Conservation (phyloP, 2,113 vertebrate genomes). For the Puma concolor region DNA sequence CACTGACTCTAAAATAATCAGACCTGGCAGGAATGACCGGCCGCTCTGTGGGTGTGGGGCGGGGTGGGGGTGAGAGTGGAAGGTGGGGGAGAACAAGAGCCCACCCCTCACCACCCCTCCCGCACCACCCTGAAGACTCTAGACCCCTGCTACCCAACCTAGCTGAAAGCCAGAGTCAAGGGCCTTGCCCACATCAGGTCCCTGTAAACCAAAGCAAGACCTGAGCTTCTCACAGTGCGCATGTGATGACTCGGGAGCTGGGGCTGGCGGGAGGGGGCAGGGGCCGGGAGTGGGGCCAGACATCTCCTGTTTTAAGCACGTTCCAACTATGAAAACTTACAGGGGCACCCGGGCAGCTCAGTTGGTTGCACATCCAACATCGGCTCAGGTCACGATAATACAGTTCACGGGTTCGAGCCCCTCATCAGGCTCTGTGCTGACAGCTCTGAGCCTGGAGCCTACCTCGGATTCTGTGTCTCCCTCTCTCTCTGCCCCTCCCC, state of each 20-base stretch:
- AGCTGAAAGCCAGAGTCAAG: neutral
- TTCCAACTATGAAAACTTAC: neutral
- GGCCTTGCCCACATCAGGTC: neutral
- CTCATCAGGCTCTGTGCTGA: no score
- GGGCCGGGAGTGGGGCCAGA: rapidly evolving
- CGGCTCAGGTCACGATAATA: no score
- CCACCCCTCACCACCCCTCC: rapidly evolving
- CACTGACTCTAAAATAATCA: neutral
- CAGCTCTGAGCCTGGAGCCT: no score
- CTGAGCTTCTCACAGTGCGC: neutral
- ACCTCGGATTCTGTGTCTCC: no score
- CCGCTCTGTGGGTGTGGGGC: rapidly evolving
- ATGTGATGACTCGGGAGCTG: rapidly evolving
- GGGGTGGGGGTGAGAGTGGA: rapidly evolving
- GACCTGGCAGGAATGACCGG: neutral
- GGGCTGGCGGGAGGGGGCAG: rapidly evolving
- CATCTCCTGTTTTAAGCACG: neutral
- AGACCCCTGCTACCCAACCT: neutral
- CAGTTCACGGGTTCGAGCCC: no score
- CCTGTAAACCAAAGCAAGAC: neutral
- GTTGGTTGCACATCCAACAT: no score
- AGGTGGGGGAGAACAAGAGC: neutral
- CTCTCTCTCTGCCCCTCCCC: no score
- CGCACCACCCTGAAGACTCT: neutral
- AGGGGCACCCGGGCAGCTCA: no score